Conservation (phyloP, 1,140 invertebrate genomes). For the Dryas iulia region DNA sequence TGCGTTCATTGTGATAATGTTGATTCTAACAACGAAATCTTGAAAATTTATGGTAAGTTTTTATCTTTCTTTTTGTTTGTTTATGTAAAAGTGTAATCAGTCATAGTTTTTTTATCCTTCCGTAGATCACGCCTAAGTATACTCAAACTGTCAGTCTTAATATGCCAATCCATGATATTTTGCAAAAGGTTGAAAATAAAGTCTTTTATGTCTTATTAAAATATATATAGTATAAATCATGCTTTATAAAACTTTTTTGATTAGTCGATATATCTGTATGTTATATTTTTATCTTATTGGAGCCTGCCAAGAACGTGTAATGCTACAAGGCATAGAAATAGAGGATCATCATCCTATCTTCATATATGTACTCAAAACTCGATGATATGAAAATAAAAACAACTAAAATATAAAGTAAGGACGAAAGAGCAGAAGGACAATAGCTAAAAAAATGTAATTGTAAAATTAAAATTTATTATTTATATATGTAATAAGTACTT, state of each 20-base stretch:
- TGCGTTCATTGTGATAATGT: constrained; percentile 78
- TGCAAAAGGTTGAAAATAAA: not conserved
- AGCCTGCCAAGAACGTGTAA: not conserved
- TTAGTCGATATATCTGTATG: not conserved
- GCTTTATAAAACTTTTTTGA: not conserved
- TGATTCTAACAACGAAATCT: constrained; percentile 73
- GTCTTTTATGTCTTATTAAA: not conserved
- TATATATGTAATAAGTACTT: too few relatives aligned
- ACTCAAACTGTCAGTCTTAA: constrained; percentile 25
- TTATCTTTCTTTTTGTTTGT: not conserved
- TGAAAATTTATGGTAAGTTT: constrained; percentile 71
- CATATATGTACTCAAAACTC: not conserved
- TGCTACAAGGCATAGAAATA: not conserved
- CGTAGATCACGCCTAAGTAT: constrained; percentile 27
- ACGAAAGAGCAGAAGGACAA: too few relatives aligned
- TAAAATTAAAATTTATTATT: too few relatives aligned
- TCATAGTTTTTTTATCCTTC: not conserved
- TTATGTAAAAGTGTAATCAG: not conserved
- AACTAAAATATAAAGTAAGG: too few relatives aligned
- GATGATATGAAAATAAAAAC: not conserved
- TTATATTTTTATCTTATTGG: not conserved
- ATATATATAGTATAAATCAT: not conserved
- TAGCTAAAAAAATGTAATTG: too few relatives aligned
- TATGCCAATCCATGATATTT: constrained; percentile 8
- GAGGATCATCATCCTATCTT: not conserved